phyloP scores from a whole-genome alignment of 53 echinoderm and acorn worm species.

The Luidia sarsii region DNA sequence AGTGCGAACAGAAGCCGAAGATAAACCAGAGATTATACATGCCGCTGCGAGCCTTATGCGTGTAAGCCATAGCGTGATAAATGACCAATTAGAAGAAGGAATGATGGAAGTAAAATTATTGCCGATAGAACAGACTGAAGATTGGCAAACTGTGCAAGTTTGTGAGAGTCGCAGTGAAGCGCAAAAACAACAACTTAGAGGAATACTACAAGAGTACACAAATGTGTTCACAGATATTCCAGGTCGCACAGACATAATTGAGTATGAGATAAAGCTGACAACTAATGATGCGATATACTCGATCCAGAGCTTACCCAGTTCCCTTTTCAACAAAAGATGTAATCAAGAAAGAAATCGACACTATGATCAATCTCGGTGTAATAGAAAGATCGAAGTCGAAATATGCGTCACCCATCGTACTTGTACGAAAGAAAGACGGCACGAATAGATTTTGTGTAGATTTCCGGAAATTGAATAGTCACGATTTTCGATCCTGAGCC shows the following conservation, averaged over 20 bases:
- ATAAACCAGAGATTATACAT: conserved; percentile 29
- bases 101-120: no score
- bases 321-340: not conserved
- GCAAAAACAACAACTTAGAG: no score
- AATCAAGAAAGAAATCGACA: conserved; percentile 9
- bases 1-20: no score
- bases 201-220: not conserved
- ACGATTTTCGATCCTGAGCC: conserved; percentile 66
- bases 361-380: not conserved
- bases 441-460: conserved; percentile 61
- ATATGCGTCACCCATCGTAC: not conserved
- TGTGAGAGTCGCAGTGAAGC: no score
- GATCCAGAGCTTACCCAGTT: conserved; percentile 13
- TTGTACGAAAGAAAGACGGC: not conserved
- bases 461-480: conserved; percentile 54
- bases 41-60: conserved; percentile 22
- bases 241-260: conserved; percentile 18
- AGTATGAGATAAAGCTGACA: conserved; percentile 20
- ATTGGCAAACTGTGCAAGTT: no score
- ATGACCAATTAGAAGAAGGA: no score
- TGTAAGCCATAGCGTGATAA: no score
- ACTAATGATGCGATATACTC: not conserved
- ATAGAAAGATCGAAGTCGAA: not conserved
- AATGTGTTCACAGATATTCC: conserved; percentile 40
- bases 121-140: no score